These are phyloP conservation scores for Drosophila melanosoma DNA, from an alignment of 2,888 invertebrate genomes.

Conservation along the genomic window DNA sequence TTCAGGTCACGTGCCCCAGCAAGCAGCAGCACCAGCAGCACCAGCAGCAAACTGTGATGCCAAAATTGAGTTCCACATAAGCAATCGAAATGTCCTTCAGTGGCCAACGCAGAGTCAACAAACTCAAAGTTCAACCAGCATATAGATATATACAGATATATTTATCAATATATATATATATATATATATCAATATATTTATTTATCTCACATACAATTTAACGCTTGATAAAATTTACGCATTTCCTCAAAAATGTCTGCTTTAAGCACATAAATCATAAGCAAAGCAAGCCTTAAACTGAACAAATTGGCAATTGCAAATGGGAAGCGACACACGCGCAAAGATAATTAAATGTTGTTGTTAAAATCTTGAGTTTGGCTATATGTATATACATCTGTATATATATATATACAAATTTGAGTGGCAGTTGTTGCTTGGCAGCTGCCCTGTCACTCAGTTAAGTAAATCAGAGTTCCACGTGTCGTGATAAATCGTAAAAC, in stretches of 20 bases:
- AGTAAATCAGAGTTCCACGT: slow-evolving; percentile 31
- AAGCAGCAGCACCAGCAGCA: not conserved
- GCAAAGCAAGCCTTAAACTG: not conserved
- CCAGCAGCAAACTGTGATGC: slow-evolving; percentile 29
- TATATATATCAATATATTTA: not conserved
- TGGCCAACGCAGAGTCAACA: slow-evolving; percentile 34
- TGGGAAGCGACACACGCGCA: not conserved
- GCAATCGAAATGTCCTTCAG: slow-evolving; percentile 48
- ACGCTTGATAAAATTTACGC: too few species aligned
- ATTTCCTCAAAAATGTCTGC: too few species aligned
- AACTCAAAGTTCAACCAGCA: slow-evolving; percentile 11
- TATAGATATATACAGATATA: not conserved
- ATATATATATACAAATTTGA: not conserved
- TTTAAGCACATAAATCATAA: too few species aligned
- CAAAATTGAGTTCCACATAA: slow-evolving; percentile 29
- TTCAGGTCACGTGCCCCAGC: slow-evolving; percentile 41
- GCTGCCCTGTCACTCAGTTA: not conserved
- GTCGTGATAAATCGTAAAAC: slow-evolving; percentile 20
- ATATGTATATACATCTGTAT: too few species aligned
- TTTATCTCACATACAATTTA: too few species aligned
- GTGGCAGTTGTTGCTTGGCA: not conserved
- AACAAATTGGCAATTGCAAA: not conserved
- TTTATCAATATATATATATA: not conserved
- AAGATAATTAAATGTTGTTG: not conserved
- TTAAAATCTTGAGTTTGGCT: too few species aligned